Evolutionary conservation across 1,140 invertebrate genomes (phyloP), one percentile per base, ranked within the genome.

Genomic region (Papilio dardanus): DNA sequence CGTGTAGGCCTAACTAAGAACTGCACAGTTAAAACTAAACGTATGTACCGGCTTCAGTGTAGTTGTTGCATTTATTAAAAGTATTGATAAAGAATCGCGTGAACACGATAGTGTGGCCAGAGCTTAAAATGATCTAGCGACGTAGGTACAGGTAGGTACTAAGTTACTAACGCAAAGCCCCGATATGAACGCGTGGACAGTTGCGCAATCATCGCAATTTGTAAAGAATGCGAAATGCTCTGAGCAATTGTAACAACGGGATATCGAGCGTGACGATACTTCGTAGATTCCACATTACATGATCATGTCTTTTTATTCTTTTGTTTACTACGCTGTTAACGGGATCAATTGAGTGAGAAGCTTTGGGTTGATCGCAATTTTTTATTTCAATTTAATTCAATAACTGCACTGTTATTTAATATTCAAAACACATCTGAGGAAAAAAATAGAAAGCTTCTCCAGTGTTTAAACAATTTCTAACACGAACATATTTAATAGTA

Each of bases 401-500:
- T 19, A n/a, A 6, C 0, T 46, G 4, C 16, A 19, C 3, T 42
- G 16, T 1, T 14, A 37, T 46, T 46, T 46, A 46, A n/a, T 46
- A 19, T n/a, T 16, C 16, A n/a, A 19, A 46, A 12, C 24, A 24
- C 50, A 65, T 16, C 7, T 19, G 6, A 6, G 19, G 16, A 65
- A 65, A 6, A 16, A 31, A 16, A 65, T 24, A 31, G 33, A 68
- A 40, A 12, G 67, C 67, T 69, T 24, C 67, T 16, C 58, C 66
- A 46, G 35, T 50, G 58, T 68, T 35, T 58, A 71, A 75, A 71
- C 40, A 68, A 31, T 31, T 75, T 42, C 58, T 62, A 24, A 30
- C 75, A 76, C 75, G 75, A 76, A 76, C 19, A 40, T 16, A 6
- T 67, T 66, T 19, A 77, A 76, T 71, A 67, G 74, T 80, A 76